Evolutionary conservation across 1,140 invertebrate species (phyloP).

Genomic region (Drosophila ercepeae): DNA sequence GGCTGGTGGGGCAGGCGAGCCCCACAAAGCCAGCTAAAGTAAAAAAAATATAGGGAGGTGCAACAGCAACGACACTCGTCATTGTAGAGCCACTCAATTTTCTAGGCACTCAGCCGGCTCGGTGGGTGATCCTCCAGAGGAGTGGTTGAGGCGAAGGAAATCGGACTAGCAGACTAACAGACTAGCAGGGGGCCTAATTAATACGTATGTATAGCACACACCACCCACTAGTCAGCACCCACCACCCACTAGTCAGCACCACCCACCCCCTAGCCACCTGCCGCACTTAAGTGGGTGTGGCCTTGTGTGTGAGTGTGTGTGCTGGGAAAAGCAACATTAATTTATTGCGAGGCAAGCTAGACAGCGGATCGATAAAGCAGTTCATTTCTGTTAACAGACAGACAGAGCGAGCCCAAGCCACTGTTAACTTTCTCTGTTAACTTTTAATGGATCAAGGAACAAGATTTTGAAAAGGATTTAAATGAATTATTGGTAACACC

Average conservation of each 20-base stretch:
- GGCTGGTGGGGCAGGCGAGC: neutral
- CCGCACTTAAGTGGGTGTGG: neutral
- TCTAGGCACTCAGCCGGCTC: conserved; percentile 13
- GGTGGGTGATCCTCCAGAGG: conserved; percentile 1
- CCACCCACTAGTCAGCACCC: neutral
- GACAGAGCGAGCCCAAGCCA: neutral
- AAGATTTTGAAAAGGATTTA: too few relatives aligned
- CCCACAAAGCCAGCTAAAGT: neutral
- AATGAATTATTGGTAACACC: too few relatives aligned
- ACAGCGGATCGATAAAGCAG: conserved; percentile 29
- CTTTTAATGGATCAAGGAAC: neutral
- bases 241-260: conserved; percentile 17
- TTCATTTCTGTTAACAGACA: conserved; percentile 7
- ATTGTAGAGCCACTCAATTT: conserved; percentile 55
- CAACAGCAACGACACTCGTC: conserved; percentile 37
- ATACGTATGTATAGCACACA: conserved; percentile 11
- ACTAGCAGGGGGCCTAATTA: conserved; percentile 34
- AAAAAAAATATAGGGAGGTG: neutral
- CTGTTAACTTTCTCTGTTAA: conserved; percentile 18
- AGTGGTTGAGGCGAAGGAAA: conserved; percentile 2
- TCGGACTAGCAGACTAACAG: conserved; percentile 14
- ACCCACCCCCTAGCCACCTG: conserved; percentile 18
- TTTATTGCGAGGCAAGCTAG: neutral
- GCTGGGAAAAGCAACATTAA: neutral
- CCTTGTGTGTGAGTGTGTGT: neutral